Evolutionary conservation across 2,888 invertebrate species (phyloP), one percentile per base, ranked within the genome.

Genomic region (Diplazon laetatorius): DNA sequence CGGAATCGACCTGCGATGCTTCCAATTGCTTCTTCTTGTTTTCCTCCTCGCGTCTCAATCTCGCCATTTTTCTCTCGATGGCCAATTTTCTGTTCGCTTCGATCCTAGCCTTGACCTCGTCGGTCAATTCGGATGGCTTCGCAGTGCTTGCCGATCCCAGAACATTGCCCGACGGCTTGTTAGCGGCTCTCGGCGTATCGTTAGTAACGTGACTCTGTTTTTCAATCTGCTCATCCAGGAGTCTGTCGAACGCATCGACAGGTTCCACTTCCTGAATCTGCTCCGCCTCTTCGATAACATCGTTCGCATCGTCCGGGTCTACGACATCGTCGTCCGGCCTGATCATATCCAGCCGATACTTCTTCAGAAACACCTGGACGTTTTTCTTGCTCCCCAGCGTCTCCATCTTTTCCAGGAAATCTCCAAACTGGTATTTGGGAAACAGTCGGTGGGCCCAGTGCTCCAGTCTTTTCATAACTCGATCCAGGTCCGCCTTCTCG

Each of bases 381-480:
- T 94, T 93, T 85, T 94, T 96, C 87, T 97, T 98, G 62, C 93
- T 93, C 0, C 98, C 98, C 0, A 99, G 92, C 76, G 94, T 94
- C 89, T 98, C 98, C 18, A 95, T 92, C 87, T 93, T 93, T n/a
- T 93, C 93, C 2, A 98, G 91, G 80, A 96, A 95, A 89, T 98
- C 97, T 87, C 96, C 96, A 91, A 98, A 99, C 12, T 95, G 93
- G 87, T 95, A 95, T 87, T 96, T 97, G 0, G 99, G 98, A 91
- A 95, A 98, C 82, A 99, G 91, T 62, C 98, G 93, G 91, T 98
- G 98, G 0, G 95, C 96, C 99, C 99, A 99, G 88, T 98, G 97
- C 86, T 98, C 97, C 69, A 98, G 89, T 73, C 94, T 95, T 69
- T 95, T 95, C 92, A 99, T 93, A 0, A 98, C 92, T 78, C 94